Percentiles rank a stretch among this genome's conserved stretches.
Evolutionary conservation across 2,113 vertebrate genomes (phyloP).

Genomic region (Talpa occidentalis): DNA sequence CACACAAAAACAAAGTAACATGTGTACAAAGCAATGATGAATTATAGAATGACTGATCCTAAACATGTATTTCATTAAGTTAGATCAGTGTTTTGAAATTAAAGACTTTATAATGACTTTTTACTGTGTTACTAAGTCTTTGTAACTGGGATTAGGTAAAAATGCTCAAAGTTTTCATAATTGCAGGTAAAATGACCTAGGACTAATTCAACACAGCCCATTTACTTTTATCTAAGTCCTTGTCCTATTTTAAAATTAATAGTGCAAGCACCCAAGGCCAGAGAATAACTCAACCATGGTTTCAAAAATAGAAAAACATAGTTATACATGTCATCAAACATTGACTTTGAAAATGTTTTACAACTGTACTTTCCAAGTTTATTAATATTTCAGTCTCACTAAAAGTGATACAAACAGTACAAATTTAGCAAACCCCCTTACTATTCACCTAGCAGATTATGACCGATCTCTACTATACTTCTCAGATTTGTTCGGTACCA

Average conservation of each 20-base stretch:
- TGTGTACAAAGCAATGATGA: neutral
- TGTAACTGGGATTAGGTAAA: neutral
- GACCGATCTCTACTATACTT: neutral
- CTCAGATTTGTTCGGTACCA: neutral
- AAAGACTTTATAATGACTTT: neutral
- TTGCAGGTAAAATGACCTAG: constrained; percentile 16
- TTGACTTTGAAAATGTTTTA: neutral
- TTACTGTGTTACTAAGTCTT: neutral
- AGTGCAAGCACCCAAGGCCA: constrained; percentile 46
- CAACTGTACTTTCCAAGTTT: neutral
- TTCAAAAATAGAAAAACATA: constrained; percentile 18
- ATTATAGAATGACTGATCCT: neutral
- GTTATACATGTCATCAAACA: neutral
- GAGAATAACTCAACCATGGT: neutral
- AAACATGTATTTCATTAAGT: constrained; percentile 26
- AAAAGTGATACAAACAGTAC: neutral
- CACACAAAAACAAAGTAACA: neutral
- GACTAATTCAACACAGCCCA: constrained; percentile 30
- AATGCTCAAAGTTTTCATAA: constrained; percentile 42
- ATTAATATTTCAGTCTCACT: neutral
- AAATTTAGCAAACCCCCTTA: neutral
- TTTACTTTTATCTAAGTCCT: constrained; percentile 39
- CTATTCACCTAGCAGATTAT: neutral
- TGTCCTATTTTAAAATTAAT: constrained; percentile 49
- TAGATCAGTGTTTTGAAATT: neutral